Conservation (phyloP, 2,797 vertebrate genomes). For the Hybognathus amarus region DNA sequence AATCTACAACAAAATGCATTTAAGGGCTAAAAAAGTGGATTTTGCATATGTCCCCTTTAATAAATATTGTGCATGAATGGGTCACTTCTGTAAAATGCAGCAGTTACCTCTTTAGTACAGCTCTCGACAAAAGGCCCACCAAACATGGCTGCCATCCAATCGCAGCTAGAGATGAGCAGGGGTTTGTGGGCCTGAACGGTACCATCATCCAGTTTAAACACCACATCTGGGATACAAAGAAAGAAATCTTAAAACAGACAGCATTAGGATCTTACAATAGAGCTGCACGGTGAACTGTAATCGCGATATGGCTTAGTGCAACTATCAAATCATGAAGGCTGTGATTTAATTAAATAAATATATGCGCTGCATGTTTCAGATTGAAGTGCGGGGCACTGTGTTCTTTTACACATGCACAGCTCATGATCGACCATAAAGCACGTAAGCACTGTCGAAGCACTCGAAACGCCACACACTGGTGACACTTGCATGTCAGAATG, state of each 20-base stretch:
- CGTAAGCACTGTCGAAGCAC: too few relatives aligned
- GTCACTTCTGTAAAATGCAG: neutral
- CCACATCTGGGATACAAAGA: slow-evolving; percentile 68
- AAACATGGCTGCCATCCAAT: slow-evolving; percentile 81
- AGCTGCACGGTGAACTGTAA: neutral
- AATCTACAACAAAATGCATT: too few relatives aligned
- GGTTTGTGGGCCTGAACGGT: slow-evolving; percentile 74
- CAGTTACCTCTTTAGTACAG: slow-evolving; percentile 68
- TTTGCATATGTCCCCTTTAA: too few relatives aligned
- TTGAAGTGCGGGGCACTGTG: neutral
- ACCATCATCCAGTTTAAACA: slow-evolving; percentile 73
- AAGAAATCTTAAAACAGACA: neutral
- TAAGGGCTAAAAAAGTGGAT: too few relatives aligned
- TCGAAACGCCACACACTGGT: too few relatives aligned
- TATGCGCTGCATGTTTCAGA: neutral
- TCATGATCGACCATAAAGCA: too few relatives aligned
- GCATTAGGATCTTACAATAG: neutral
- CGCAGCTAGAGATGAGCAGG: slow-evolving; percentile 74
- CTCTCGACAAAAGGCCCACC: slow-evolving; percentile 77
- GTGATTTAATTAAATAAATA: neutral
- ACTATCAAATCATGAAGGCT: too few relatives aligned
- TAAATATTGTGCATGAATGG: neutral
- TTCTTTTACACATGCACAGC: neutral
- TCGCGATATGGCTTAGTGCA: neutral
- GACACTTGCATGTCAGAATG: too few relatives aligned